Percentiles rank a stretch among this genome's conserved stretches.
Conservation (phyloP, 1,140 invertebrate genomes). For the Elymnias hypermnestra region DNA sequence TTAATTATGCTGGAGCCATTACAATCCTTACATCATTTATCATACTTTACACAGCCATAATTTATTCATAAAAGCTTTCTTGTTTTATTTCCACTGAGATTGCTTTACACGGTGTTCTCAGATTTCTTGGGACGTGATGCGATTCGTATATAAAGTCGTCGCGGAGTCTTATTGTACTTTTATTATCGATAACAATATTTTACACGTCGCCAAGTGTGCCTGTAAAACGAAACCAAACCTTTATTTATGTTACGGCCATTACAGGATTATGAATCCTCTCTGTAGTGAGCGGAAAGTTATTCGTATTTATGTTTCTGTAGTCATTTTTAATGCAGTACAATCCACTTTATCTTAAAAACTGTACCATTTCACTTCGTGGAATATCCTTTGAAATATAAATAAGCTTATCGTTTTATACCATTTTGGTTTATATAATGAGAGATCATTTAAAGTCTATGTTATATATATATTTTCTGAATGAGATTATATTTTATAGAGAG, state of each 20-base stretch:
- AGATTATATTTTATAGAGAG: too few species aligned
- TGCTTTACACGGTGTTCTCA: constrained; percentile 64
- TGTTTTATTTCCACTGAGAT: constrained; percentile 61
- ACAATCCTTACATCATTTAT: constrained; percentile 69
- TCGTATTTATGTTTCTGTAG: neutral
- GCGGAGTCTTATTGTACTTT: constrained; percentile 53
- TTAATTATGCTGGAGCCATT: constrained; percentile 62
- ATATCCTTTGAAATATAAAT: neutral
- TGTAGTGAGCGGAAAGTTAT: constrained; percentile 1
- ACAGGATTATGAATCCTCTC: constrained; percentile 30
- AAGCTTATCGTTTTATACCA: neutral
- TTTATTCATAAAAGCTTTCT: constrained; percentile 66
- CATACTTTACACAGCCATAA: constrained; percentile 73
- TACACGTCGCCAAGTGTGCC: constrained; percentile 36
- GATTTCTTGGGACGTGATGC: constrained; percentile 66
- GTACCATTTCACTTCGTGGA: neutral
- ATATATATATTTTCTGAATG: too few species aligned
- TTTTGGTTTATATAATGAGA: too few species aligned
- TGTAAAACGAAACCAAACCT: constrained; percentile 47
- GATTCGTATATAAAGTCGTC: constrained; percentile 55
- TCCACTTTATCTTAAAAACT: constrained; percentile 2
- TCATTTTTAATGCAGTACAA: neutral
- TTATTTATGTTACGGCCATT: constrained; percentile 46
- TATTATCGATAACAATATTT: constrained; percentile 68
- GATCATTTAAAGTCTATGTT: too few species aligned